phyloP scores from a whole-genome alignment of 2,888 invertebrate genomes.

The Lamellibrachia columna region DNA sequence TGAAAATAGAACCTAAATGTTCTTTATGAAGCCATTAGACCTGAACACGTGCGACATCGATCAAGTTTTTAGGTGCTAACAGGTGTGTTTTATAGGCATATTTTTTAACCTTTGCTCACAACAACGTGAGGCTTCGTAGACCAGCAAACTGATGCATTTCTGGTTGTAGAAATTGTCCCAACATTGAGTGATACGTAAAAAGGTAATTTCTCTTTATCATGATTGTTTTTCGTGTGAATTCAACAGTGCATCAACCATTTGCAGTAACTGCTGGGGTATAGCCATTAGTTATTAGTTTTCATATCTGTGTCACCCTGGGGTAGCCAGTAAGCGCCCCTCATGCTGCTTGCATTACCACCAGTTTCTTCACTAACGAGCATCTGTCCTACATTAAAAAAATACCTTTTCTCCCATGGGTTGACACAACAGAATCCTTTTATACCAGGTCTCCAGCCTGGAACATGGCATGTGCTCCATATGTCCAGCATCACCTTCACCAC shows the following conservation, averaged over 20 bases:
- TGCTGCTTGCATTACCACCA: background rate
- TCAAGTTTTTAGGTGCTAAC: background rate
- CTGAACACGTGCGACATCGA: background rate
- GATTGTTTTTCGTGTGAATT: background rate
- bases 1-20: background rate
- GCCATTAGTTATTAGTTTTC: too few species aligned
- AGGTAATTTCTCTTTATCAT: background rate
- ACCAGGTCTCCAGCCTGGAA: background rate
- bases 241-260: too few species aligned
- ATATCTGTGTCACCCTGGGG: too few species aligned
- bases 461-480: background rate
- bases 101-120: background rate
- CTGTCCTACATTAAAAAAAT: background rate
- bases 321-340: background rate
- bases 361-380: background rate
- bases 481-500: background rate
- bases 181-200: background rate
- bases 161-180: background rate
- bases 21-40: background rate
- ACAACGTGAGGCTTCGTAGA: background rate
- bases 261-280: too few species aligned
- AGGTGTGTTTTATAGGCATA: background rate
- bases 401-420: background rate
- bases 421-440: background rate
- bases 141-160: background rate